Evolutionary conservation across 1,140 invertebrate species (phyloP), one percentile per base, ranked within the genome.

Genomic region (Micrasema longulum): DNA sequence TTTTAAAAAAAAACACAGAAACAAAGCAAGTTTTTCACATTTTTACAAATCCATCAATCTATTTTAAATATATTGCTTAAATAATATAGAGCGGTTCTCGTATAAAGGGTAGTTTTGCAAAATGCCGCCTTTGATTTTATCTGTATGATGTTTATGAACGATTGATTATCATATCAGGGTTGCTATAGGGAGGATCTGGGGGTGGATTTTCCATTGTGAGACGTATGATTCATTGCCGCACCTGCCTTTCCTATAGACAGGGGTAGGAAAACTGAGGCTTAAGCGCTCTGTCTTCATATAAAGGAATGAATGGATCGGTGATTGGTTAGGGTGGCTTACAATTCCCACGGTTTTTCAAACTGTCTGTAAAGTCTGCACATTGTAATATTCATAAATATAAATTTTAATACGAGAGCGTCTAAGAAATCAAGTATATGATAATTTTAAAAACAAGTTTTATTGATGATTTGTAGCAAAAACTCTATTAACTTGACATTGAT

Each of bases 121-220:
- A 12, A 14, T 9, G 11, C 52, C 69, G 57, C 50, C 69, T 6
- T 31, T 75, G 69, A 9, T 31, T n/a, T 72, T 76, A 76, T 76
- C 74, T 70, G 72, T 72, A 70, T 67, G 74, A 72, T 76, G 74
- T 76, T 76, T 76, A 76, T 76, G 74, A 76, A 76, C 74, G 74
- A 76, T 76, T 76, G 74, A 76, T 76, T 76, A 76, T 76, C 74
- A 76, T 76, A 76, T 76, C 74, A 43, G n/a, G 63, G 52, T 52
- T 65, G 70, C 31, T 57, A 14, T 14, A 53, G 53, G 73, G 48
- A 26, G 71, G 71, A 57, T 68, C 53, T 57, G 53, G 38, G 57
- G 57, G 57, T 63, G 57, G 64, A 6, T n/a, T n/a, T 20, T 57
- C 75, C 69, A 76, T 76, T 76, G 75, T 76, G 48, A 71, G 72